Evolutionary conservation across 1,140 invertebrate species (phyloP).

Genomic region (Drosophila micromelanica): DNA sequence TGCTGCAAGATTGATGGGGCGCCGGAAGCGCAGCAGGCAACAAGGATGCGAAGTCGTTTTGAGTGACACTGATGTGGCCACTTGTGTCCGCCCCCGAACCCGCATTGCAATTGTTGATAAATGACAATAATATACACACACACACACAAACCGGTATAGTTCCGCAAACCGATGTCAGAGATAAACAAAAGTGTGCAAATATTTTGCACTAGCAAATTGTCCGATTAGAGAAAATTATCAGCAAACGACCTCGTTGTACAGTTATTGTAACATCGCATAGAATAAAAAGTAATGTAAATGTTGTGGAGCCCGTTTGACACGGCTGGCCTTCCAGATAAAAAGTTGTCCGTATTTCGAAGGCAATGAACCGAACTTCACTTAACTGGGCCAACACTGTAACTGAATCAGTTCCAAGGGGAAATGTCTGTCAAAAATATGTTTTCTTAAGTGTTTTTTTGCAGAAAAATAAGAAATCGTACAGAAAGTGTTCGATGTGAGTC

Average conservation of each 20-base stretch:
- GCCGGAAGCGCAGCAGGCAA: constrained; percentile 55
- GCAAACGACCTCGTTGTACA: constrained; percentile 44
- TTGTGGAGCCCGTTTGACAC: constrained; percentile 38
- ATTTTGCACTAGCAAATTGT: constrained; percentile 45
- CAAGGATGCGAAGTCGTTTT: constrained; percentile 55
- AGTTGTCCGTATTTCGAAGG: neutral
- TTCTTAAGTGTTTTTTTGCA: constrained; percentile 1
- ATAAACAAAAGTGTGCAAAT: constrained; percentile 55
- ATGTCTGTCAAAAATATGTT: constrained; percentile 3
- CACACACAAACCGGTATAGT: constrained; percentile 35
- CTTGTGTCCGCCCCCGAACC: constrained; percentile 26
- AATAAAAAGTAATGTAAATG: constrained; percentile 59
- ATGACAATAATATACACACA: constrained; percentile 49
- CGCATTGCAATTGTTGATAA: constrained; percentile 54
- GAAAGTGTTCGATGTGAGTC: constrained; percentile 29
- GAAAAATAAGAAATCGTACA: neutral
- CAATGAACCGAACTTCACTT: neutral
- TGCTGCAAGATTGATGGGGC: constrained; percentile 68
- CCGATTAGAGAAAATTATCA: constrained; percentile 75
- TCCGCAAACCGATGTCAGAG: constrained; percentile 63
- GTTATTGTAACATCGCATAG: constrained; percentile 38
- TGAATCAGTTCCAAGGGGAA: constrained; percentile 27
- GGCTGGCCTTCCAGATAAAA: constrained; percentile 20
- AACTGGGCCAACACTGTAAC: constrained; percentile 1
- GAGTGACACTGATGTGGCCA: constrained; percentile 57